These are phyloP conservation scores for Malthinus flaveolus DNA, from an alignment of 2,888 invertebrate genomes.

Conservation along the genomic window DNA sequence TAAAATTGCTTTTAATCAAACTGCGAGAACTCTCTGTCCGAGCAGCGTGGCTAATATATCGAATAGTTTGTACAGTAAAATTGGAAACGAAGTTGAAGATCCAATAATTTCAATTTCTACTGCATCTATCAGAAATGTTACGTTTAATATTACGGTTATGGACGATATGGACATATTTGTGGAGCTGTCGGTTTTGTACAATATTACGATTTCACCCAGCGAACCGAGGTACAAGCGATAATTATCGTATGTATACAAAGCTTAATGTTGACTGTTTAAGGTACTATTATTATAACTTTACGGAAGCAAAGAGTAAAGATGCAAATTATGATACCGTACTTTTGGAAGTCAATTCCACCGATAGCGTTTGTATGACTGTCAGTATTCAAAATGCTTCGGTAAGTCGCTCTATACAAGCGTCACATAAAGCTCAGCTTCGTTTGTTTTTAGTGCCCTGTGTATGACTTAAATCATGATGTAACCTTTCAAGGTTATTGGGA, in stretches of 20 bases:
- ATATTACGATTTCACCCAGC: conserved; percentile 55
- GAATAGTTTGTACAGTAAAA: conserved; percentile 28
- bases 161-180: conserved; percentile 65
- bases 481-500: conserved; percentile 77
- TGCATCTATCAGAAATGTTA: conserved; percentile 60
- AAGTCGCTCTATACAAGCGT: conserved; percentile 42
- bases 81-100: conserved; percentile 32
- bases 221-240: conserved; percentile 61
- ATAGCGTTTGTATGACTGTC: conserved; percentile 73
- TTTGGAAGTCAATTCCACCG: conserved; percentile 66
- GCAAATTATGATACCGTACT: conserved; percentile 56
- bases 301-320: conserved; percentile 32
- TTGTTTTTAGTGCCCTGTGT: conserved; percentile 78
- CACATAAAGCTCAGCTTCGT: neutral
- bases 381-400: conserved; percentile 79
- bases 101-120: conserved; percentile 55
- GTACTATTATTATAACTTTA: conserved; percentile 38
- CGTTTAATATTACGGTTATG: conserved; percentile 63
- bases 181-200: conserved; percentile 51
- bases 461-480: conserved; percentile 79
- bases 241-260: neutral
- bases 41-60: conserved; percentile 49
- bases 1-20: conserved; percentile 58
- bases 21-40: conserved; percentile 66
- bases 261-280: conserved; percentile 10